A percentile compares a stretch with the other conserved stretches of the same genome.
Conservation (phyloP, 2,888 invertebrate species). For the Anodontia alba region DNA sequence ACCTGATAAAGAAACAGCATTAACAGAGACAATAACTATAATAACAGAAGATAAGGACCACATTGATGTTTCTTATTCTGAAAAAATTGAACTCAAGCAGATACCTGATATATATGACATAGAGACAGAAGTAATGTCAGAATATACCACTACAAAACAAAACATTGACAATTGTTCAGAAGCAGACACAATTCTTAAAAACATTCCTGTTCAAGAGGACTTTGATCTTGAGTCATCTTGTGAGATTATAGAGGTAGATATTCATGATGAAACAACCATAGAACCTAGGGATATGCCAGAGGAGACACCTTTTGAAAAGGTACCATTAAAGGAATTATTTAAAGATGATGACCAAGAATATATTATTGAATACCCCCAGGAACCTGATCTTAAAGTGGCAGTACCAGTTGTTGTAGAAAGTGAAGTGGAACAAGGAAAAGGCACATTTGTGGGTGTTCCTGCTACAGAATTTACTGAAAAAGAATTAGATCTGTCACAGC, state of each 20-base stretch:
- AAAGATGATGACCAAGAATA: constrained; percentile 49
- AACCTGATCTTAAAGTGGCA: background rate
- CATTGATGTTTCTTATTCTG: constrained; percentile 14
- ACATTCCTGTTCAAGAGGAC: background rate
- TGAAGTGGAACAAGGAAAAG: background rate
- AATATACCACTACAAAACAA: too few relatives aligned
- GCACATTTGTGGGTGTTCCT: too few relatives aligned
- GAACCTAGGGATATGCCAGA: background rate
- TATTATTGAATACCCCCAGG: constrained; percentile 50
- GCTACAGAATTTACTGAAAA: too few relatives aligned
- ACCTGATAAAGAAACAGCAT: too few relatives aligned
- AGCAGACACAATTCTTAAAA: background rate
- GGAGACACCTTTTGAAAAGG: constrained; percentile 21
- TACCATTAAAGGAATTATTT: constrained; percentile 40
- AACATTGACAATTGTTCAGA: background rate
- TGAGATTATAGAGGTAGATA: constrained; percentile 42
- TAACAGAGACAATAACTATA: background rate
- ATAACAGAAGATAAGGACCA: constrained; percentile 21
- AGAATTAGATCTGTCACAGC: background rate
- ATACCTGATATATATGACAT: background rate
- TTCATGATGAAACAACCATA: constrained; percentile 22
- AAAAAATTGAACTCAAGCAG: constrained; percentile 37
- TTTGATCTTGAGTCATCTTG: background rate
- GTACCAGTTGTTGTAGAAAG: background rate
- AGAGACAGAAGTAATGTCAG: background rate